Evolutionary conservation across 2,113 vertebrate species (phyloP), one percentile per base, ranked within the genome.

Genomic region (Bolborhynchus lineola): DNA sequence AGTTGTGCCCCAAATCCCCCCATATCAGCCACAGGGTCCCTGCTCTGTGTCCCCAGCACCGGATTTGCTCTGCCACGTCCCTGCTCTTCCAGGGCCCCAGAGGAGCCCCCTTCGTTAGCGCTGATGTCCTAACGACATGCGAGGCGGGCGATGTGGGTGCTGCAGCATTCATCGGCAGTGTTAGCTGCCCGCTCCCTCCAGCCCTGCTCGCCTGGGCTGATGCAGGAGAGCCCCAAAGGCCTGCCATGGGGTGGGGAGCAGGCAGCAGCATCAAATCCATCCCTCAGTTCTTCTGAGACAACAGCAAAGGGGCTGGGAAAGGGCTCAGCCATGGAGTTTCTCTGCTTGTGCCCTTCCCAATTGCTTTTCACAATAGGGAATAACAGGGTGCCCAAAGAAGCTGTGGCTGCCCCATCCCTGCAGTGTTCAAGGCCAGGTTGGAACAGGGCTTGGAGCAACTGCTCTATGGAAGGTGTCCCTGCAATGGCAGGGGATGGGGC

Each of bases 21-120:
- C 5, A 0, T 3, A 16, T 3, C 68, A 33, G 16, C 13, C 52
- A 12, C 2, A 29, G 35, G 65, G 24, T 20, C 16, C 9, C 26
- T 26, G 7, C 47, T 23, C 47, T 7, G n/a, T 0, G 2, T n/a
- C 29, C 19, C 33, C 42, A 10, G 29, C 20, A 3, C 55, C 0
- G 2, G 59, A 31, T 90, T 83, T 77, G 68, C 75, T 91, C 57
- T 33, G 17, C 53, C 72, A 55, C 1, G 0, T 92, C 62, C 64
- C 50, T 31, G 64, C 77, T 83, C 11, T 47, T 49, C 46, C 42
- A 50, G 41, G 82, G 82, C 72, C 28, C 72, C 93, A 68, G 74
- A 76, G 88, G 88, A 60, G 59, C 35, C 16, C 41, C 68, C 47
- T 87, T 82, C 9, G 1, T 90, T 78, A 84, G 53, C 0, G 3